A percentile compares a stretch with the other conserved stretches of the same genome.
Evolutionary conservation across 2,888 invertebrate species (phyloP).

Genomic region (Drosophila pseudotakahashii): DNA sequence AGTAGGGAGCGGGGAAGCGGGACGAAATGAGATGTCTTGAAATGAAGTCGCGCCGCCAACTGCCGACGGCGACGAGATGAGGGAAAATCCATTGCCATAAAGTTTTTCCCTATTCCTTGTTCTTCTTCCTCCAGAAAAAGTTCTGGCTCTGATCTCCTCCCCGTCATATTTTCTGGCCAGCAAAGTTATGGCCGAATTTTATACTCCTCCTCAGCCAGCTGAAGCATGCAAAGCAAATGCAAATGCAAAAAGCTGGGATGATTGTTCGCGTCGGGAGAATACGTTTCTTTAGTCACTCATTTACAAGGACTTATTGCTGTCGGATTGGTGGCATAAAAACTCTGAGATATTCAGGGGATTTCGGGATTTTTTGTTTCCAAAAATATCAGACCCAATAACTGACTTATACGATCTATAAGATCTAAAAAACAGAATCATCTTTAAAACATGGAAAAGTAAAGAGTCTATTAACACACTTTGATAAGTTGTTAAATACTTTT

Average conservation of each 20-base stretch:
- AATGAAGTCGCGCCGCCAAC: slow-evolving; percentile 45
- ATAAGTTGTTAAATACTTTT: too few species aligned
- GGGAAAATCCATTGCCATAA: slow-evolving; percentile 43
- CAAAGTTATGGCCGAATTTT: slow-evolving; percentile 45
- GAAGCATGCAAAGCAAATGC: slow-evolving; percentile 41
- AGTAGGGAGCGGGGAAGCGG: too few species aligned
- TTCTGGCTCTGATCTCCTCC: slow-evolving; percentile 1
- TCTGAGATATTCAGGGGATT: background rate
- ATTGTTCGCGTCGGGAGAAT: slow-evolving; percentile 19
- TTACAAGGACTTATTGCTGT: slow-evolving; percentile 22
- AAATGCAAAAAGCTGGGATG: slow-evolving; percentile 23
- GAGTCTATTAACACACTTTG: too few species aligned
- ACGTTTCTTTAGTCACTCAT: slow-evolving; percentile 22
- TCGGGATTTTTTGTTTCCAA: background rate
- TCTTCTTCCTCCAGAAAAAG: slow-evolving; percentile 15
- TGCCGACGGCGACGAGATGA: slow-evolving; percentile 23
- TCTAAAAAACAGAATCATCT: too few species aligned
- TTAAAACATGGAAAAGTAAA: too few species aligned
- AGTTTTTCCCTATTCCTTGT: slow-evolving; percentile 13
- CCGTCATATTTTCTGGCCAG: slow-evolving; percentile 21
- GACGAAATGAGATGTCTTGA: slow-evolving; percentile 10
- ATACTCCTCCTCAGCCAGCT: slow-evolving; percentile 27
- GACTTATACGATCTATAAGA: too few species aligned
- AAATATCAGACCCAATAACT: background rate
- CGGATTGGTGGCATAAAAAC: slow-evolving; percentile 1